Evolutionary conservation across 2,888 invertebrate genomes (phyloP).

Genomic region (Melanotus villosus): DNA sequence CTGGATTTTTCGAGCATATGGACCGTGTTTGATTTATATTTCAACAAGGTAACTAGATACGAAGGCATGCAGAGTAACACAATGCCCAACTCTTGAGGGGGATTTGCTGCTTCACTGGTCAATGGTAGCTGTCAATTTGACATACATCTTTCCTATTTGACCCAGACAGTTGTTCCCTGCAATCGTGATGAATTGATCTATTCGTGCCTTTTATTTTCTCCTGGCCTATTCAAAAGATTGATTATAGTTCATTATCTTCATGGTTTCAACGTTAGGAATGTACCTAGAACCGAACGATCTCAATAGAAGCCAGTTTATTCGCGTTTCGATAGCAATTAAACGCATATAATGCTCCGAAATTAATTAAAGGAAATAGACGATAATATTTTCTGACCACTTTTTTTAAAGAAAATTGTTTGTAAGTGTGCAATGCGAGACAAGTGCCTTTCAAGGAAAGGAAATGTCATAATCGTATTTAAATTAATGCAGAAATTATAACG

Average conservation of each 20-base stretch:
- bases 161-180: conserved; percentile 39
- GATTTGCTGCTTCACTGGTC: conserved; percentile 44
- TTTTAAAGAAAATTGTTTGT: too few relatives aligned
- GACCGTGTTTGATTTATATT: conserved; percentile 40
- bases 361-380: too few relatives aligned
- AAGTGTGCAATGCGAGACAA: too few relatives aligned
- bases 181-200: conserved; percentile 42
- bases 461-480: too few relatives aligned
- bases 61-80: conserved; percentile 37
- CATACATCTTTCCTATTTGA: conserved; percentile 43
- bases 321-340: neutral
- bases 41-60: conserved; percentile 44
- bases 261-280: conserved; percentile 17
- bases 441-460: too few relatives aligned
- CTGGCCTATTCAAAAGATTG: conserved; percentile 27
- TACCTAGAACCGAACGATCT: neutral
- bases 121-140: conserved; percentile 47
- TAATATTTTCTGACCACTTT: too few relatives aligned
- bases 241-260: conserved; percentile 25
- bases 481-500: too few relatives aligned
- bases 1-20: conserved; percentile 29
- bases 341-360: too few relatives aligned
- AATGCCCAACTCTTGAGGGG: conserved; percentile 39
- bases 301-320: neutral
- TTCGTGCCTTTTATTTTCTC: conserved; percentile 29